A percentile compares a stretch with the other conserved stretches of the same genome.
phyloP scores from a whole-genome alignment of 1,140 invertebrate genomes.

The Fopius arisanus region DNA sequence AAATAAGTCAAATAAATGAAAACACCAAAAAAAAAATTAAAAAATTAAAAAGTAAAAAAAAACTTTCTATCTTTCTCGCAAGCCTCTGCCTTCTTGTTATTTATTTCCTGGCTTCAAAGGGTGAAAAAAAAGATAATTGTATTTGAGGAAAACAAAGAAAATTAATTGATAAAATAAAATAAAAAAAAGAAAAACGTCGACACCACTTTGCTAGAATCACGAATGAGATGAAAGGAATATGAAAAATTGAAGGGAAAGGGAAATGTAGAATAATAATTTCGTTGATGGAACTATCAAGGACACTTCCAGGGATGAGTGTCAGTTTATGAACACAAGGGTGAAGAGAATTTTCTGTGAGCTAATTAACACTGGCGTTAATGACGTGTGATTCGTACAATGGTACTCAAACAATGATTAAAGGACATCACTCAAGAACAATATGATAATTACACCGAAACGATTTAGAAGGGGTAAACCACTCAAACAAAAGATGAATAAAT shows the following conservation, averaged over 20 bases:
- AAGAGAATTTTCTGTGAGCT: conserved; percentile 26
- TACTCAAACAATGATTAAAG: conserved; percentile 55
- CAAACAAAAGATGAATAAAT: conserved; percentile 41
- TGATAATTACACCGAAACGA: conserved; percentile 43
- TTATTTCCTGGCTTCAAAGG: conserved; percentile 4
- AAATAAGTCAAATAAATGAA: background rate
- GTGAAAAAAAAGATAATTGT: conserved; percentile 28
- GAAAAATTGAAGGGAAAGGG: background rate
- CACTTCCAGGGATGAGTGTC: conserved; percentile 45
- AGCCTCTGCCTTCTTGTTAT: conserved; percentile 26
- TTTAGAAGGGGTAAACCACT: conserved; percentile 43
- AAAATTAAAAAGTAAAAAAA: conserved; percentile 12
- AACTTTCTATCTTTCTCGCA: background rate
- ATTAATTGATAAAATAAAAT: conserved; percentile 32
- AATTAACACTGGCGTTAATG: conserved; percentile 28
- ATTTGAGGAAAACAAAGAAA: conserved; percentile 30
- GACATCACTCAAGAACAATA: conserved; percentile 35
- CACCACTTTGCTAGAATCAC: conserved; percentile 57
- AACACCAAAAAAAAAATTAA: background rate
- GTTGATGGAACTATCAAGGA: conserved; percentile 46
- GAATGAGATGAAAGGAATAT: conserved; percentile 33
- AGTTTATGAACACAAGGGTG: conserved; percentile 40
- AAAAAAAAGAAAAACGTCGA: conserved; percentile 48
- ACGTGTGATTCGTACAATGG: conserved; percentile 47
- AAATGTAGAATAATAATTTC: conserved; percentile 34